Percentiles rank a stretch among this genome's conserved stretches.
Conservation (phyloP, 2,113 vertebrate species). For the Machaerirhynchus nigripectus region DNA sequence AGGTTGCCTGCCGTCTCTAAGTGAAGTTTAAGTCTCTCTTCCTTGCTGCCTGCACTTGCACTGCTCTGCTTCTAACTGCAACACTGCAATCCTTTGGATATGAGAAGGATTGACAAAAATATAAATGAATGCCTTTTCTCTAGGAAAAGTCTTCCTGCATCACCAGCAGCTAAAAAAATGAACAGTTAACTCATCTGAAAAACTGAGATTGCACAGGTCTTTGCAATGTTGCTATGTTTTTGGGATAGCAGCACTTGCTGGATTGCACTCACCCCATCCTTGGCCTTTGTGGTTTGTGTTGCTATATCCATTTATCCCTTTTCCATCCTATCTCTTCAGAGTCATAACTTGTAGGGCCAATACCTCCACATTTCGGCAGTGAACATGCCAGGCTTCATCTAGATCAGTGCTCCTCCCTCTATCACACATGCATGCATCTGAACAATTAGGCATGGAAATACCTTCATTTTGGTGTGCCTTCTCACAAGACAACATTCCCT, state of each 20-base stretch:
- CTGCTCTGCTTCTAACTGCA: background rate
- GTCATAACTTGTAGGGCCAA: background rate
- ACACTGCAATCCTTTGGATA: background rate
- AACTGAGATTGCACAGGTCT: background rate
- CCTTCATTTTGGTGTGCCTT: background rate
- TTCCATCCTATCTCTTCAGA: background rate
- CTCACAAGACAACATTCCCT: background rate
- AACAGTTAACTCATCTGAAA: background rate
- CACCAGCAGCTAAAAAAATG: background rate
- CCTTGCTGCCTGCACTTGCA: background rate
- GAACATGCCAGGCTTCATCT: background rate
- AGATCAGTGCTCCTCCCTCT: background rate
- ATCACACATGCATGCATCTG: background rate
- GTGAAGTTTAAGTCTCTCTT: background rate
- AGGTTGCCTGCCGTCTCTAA: background rate
- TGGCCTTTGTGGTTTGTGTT: background rate
- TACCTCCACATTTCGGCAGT: background rate
- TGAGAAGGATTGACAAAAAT: background rate
- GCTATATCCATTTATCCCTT: background rate
- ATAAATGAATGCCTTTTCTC: background rate
- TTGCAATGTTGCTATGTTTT: background rate
- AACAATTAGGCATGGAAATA: background rate
- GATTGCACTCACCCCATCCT: background rate
- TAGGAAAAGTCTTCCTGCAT: background rate
- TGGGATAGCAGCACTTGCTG: background rate